phyloP scores from a whole-genome alignment of 2,888 invertebrate species.

The Brachyptera risi region DNA sequence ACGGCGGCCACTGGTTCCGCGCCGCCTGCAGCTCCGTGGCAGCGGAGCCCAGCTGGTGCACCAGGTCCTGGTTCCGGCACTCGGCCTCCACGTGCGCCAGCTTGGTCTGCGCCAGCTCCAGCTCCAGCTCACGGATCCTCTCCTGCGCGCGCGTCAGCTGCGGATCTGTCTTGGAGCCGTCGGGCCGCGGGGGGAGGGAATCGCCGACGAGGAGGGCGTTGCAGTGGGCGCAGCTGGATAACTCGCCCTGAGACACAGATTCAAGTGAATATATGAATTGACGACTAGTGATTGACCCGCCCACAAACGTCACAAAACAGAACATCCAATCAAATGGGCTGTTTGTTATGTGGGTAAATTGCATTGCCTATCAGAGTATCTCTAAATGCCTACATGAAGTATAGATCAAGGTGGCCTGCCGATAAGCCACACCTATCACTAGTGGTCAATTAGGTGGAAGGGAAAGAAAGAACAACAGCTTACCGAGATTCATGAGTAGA shows the following conservation, averaged over 20 bases:
- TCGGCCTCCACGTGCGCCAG: constrained; percentile 95
- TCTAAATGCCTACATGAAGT: too few species aligned
- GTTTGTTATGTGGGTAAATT: too few species aligned
- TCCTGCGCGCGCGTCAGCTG: constrained; percentile 51
- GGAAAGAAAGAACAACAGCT: too few species aligned
- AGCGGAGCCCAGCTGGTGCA: constrained; percentile 82
- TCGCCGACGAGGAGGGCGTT: background rate
- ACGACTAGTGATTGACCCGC: too few species aligned
- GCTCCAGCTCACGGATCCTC: constrained; percentile 82
- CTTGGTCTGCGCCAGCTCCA: constrained; percentile 95
- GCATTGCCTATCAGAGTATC: too few species aligned
- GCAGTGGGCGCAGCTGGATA: constrained; percentile 7
- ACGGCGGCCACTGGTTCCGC: constrained; percentile 79
- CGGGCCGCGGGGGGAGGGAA: background rate
- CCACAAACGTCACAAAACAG: too few species aligned
- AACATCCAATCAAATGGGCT: too few species aligned
- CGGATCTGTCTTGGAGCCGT: constrained; percentile 20
- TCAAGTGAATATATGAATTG: too few species aligned
- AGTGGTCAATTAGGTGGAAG: too few species aligned
- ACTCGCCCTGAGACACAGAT: background rate
- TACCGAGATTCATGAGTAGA: too few species aligned
- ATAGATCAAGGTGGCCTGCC: too few species aligned
- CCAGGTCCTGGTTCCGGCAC: constrained; percentile 91
- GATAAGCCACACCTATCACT: too few species aligned
- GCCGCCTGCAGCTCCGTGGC: constrained; percentile 69